phyloP scores from a whole-genome alignment of 2,888 invertebrate species.

The Sycophila texana region DNA sequence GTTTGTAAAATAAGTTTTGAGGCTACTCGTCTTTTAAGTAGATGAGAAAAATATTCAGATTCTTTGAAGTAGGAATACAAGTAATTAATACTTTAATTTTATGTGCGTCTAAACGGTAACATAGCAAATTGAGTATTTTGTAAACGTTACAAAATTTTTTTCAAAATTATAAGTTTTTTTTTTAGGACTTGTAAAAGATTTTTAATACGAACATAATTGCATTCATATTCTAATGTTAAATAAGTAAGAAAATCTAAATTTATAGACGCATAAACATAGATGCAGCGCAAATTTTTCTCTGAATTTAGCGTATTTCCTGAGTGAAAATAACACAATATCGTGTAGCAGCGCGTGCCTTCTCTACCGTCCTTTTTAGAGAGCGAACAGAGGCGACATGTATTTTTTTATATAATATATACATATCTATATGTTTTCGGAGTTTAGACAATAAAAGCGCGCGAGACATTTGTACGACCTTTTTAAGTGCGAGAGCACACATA shows the following conservation, averaged over 20 bases:
- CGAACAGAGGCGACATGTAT: slow-evolving; percentile 50
- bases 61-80: background rate
- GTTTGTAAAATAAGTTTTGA: no score
- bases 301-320: slow-evolving; percentile 14
- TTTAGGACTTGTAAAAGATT: background rate
- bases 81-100: background rate
- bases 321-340: slow-evolving; percentile 12
- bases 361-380: slow-evolving; percentile 49
- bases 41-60: background rate
- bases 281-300: slow-evolving; percentile 9
- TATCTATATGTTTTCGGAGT: slow-evolving; percentile 44
- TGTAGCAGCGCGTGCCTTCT: slow-evolving; percentile 49
- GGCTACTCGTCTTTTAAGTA: no score
- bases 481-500: slow-evolving; percentile 31
- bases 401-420: slow-evolving; percentile 55
- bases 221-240: background rate
- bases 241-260: slow-evolving; percentile 9
- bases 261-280: slow-evolving; percentile 5
- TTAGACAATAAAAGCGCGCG: slow-evolving; percentile 38
- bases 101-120: slow-evolving; percentile 10
- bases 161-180: background rate
- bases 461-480: slow-evolving; percentile 27
- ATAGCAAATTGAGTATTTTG: slow-evolving; percentile 5
- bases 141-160: background rate
- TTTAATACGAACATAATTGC: slow-evolving; percentile 5